phyloP scores from a whole-genome alignment of 2,888 invertebrate genomes.

The Halictus ligatus region DNA sequence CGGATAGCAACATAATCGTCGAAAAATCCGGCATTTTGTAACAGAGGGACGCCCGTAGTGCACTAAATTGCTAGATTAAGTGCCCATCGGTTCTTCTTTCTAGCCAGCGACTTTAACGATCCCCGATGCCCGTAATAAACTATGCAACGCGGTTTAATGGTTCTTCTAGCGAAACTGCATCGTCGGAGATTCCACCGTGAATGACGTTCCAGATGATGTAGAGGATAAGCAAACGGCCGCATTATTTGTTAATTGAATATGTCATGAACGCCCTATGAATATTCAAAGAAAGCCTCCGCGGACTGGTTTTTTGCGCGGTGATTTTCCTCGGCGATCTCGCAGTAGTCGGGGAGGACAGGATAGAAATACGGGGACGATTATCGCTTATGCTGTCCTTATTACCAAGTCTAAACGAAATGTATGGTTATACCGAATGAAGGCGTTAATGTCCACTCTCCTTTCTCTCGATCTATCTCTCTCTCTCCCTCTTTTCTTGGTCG shows the following conservation, averaged over 20 bases:
- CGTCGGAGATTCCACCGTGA: conserved; percentile 7
- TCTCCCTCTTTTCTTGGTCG: not conserved
- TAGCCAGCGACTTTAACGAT: conserved; percentile 9
- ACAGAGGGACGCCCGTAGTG: not conserved
- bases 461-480: conserved; percentile 9
- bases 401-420: conserved; percentile 33
- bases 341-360: conserved; percentile 16
- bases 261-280: conserved; percentile 29
- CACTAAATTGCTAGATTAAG: conserved; percentile 18
- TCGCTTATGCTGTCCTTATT: conserved; percentile 37
- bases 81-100: conserved; percentile 2
- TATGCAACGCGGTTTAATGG: not conserved
- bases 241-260: conserved; percentile 34
- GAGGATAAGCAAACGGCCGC: conserved; percentile 7
- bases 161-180: not conserved
- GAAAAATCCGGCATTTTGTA: not conserved
- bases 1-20: not conserved
- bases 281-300: conserved; percentile 23
- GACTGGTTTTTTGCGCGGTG: conserved; percentile 6
- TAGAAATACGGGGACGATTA: conserved; percentile 34
- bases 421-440: conserved; percentile 37
- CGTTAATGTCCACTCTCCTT: conserved; percentile 25
- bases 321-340: conserved; percentile 9
- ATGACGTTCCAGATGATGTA: not conserved
- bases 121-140: conserved; percentile 27